Base-by-base conservation (phyloP, 1,140 invertebrate species). In the Drosophila insularis region DNA sequence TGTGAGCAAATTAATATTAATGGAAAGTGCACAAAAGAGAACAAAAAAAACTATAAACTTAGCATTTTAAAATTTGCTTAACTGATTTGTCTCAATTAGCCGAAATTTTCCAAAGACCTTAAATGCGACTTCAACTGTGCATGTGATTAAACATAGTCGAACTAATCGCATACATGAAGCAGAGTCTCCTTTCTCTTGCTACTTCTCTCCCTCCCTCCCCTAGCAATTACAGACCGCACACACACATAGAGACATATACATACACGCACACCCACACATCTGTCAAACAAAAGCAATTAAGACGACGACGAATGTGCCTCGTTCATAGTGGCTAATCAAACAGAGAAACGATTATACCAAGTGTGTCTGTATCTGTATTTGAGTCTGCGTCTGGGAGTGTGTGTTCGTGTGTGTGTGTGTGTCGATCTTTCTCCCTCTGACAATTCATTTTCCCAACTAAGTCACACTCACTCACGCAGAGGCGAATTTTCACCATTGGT, bases 131-230 rank as follows among this genome's bases (percentile, higher is more conserved):
- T 17, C 71, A 73, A 66, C 61, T 74, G 65, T 66, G 59, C 72
- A 46, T 71, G 70, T 80, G 85, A 86, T 81, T 75, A 81, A 66
- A 74, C 58, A 68, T 73, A 58, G 40, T 67, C 27, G 71, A 75
- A 68, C 65, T 64, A 72, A 75, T 78, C 63, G 50, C 65, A 63
- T 40, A 50, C 62, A 50, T 19, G 43, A 50, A 50, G 53, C 56
- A 43, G 39, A 23, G 13, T 17, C 21, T 19, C 39, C 13, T 27
- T 27, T 5, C 27, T 5, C 19, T 39, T 39, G 8, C 43, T 21
- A 5, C 6, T 27, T 27, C 27, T 50, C 43, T 19, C 17, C 40
- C 6, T 11, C 17, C 10, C 11, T 4, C 17, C 13, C 2, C 19
- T 21, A 50, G 17, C 43, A 50, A 50, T 50, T 50, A 50, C 8